Evolutionary conservation across 2,113 vertebrate species (phyloP), one percentile per base, ranked within the genome.

Genomic region (Cinclus cinclus): DNA sequence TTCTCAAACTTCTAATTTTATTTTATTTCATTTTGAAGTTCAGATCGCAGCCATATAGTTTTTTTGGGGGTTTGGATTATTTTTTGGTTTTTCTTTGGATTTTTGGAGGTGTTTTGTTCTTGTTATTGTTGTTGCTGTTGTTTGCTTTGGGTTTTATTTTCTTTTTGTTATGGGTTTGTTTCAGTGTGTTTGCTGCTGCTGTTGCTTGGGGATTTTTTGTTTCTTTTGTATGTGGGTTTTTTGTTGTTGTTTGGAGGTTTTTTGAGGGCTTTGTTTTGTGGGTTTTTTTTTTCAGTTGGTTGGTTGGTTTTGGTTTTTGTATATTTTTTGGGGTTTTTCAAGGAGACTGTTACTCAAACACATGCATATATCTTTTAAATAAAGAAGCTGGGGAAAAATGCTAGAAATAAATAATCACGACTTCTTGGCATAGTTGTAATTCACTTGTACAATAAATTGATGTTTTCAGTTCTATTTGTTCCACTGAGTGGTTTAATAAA

Each of bases 41-140:
- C 5, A 31, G 10, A 11, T 39, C 39, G 4, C 2, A 76, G 11
- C 1, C 4, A 31, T 27, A 4, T 5, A 21, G 2, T 0, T 6
- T 39, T 30, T 69, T 56, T 55, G 5, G 8, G 8, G 20, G 4
- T 20, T 41, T 22, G 20, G 12, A 5, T 49, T 15, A 8, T 46
- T 52, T 2, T 46, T 52, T 2, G 15, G 6, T 49, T 75, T 56
- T 41, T 7, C 7, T 55, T 49, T 28, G 28, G 6, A 6, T 35
- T 21, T 78, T 35, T 30, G 27, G 50, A 6, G 9, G 50, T 52
- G 27, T 35, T 7, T 23, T 5, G 3, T 20, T 31, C 10, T 17
- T 39, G 14, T 15, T 16, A 9, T 37, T 37, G 17, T 49, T 17
- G 9, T 8, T 46, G 17, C 3, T 49, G 7, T 49, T n/a, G 33